Evolutionary conservation across 2,888 invertebrate species (phyloP), one percentile per base, ranked within the genome.

Genomic region (Tipula confusa): DNA sequence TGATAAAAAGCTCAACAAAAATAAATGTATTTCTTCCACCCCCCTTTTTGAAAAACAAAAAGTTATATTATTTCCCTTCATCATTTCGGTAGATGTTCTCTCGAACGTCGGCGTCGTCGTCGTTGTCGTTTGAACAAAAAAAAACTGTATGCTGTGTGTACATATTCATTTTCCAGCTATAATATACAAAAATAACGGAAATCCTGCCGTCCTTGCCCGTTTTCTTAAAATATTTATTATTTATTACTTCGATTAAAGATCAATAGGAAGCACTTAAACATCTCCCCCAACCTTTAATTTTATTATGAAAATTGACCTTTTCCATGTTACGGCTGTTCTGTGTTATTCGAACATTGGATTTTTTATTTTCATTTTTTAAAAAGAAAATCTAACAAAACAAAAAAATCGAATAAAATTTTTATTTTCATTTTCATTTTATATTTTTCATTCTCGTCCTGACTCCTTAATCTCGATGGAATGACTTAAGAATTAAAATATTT

Each of bases 211-310:
- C 64, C 64, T 24, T 64, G 64, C 64, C 64, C 64, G 64, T 24
- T 64, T 64, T 64, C 64, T 64, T 64, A 64, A 9, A 64, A 64
- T 24, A 24, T 64, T 64, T 64, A 64, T 64, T 64, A 64, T 64
- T 64, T 64, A 64, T 64, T 64, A 64, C 64, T 64, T 64, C 64
- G 64, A 64, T 64, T 64, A 64, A 64, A 64, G 64, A 64, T 64
- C 64, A 64, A 64, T 64, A 64, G 64, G 64, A 64, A 64, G 64
- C 64, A 64, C 64, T 64, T 64, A 64, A 64, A 64, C 24, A 64
- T 24, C 24, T 64, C 64, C 64, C 64, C 64, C 18, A 64, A 64
- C 24, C 64, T 64, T 64, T 64, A 64, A 64, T 64, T 64, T 24
- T 64, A 64, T 64, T 64, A 64, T 24, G 24, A 64, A 64, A 24